Percentiles rank a stretch among this genome's conserved stretches.
These are phyloP conservation scores for Athalia circularis DNA, from an alignment of 2,888 invertebrate genomes.

Conservation along the genomic window DNA sequence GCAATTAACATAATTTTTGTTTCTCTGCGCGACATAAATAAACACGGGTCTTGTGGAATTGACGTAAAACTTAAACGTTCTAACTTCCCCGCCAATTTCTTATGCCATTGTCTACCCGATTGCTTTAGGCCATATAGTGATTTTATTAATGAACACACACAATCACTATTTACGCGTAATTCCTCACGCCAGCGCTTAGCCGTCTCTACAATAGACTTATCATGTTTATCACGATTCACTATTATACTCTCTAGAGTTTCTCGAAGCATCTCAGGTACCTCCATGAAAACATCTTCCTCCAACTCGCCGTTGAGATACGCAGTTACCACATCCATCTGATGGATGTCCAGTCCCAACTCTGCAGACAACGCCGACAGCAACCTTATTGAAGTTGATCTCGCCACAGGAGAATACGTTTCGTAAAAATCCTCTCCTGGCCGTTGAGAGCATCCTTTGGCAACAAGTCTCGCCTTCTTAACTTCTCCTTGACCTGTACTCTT, in stretches of 20 bases:
- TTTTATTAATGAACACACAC: conserved; percentile 29
- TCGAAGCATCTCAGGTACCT: conserved; percentile 24
- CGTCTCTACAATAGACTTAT: neutral
- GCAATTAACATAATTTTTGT: conserved; percentile 33
- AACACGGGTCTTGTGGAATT: conserved; percentile 38
- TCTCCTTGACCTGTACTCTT: conserved; percentile 32
- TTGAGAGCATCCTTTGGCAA: conserved; percentile 49
- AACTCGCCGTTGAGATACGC: conserved; percentile 51
- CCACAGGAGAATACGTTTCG: conserved; percentile 48
- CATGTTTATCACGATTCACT: neutral
- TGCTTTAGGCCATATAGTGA: conserved; percentile 41
- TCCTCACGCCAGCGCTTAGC: conserved; percentile 38
- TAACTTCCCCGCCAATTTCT: conserved; percentile 23
- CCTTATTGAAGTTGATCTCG: conserved; percentile 46
- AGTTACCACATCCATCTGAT: conserved; percentile 49
- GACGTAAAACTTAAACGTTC: conserved; percentile 28
- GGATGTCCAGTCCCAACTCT: conserved; percentile 35
- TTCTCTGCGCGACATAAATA: conserved; percentile 31
- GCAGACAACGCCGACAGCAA: conserved; percentile 47
- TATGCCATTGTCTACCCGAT: conserved; percentile 38
- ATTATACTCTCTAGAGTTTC: conserved; percentile 38
- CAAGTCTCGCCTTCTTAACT: conserved; percentile 47
- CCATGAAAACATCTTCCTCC: conserved; percentile 32
- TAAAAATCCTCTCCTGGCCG: conserved; percentile 45
- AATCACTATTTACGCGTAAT: conserved; percentile 1